phyloP scores from a whole-genome alignment of 1,140 invertebrate species.

The Brachionus sp. region DNA sequence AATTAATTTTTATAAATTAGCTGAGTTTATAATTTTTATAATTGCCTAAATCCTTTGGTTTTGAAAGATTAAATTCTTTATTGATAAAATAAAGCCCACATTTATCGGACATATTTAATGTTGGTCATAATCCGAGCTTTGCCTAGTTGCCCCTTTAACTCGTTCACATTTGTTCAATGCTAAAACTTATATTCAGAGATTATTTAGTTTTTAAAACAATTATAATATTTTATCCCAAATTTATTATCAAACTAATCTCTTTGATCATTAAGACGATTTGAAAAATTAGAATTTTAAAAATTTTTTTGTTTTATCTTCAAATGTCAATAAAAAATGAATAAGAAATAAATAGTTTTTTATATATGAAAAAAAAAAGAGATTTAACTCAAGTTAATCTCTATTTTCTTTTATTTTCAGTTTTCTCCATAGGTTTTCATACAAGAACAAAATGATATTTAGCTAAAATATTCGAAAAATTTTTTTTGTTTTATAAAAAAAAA shows the following conservation, averaged over 20 bases:
- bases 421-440: neutral
- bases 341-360: slow-evolving; percentile 4
- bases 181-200: neutral
- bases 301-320: slow-evolving; percentile 33
- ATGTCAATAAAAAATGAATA: slow-evolving; percentile 3
- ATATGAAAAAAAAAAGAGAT: neutral
- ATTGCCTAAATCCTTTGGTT: neutral
- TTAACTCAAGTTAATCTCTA: slow-evolving; percentile 26
- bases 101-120: neutral
- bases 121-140: neutral
- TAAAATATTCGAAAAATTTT: neutral
- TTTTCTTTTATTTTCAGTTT: slow-evolving; percentile 30
- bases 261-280: slow-evolving; percentile 22
- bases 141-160: neutral
- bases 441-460: neutral
- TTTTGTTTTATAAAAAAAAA: neutral
- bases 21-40: neutral
- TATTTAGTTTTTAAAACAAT: neutral
- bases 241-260: neutral
- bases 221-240: neutral
- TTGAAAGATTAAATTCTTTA: neutral
- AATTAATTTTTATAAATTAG: neutral
- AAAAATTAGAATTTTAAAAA: slow-evolving; percentile 23
- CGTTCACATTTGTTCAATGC: neutral
- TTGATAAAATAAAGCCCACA: neutral